Base-by-base conservation (phyloP, 2,113 vertebrate genomes). In the Tetraodon nigroviridis region DNA sequence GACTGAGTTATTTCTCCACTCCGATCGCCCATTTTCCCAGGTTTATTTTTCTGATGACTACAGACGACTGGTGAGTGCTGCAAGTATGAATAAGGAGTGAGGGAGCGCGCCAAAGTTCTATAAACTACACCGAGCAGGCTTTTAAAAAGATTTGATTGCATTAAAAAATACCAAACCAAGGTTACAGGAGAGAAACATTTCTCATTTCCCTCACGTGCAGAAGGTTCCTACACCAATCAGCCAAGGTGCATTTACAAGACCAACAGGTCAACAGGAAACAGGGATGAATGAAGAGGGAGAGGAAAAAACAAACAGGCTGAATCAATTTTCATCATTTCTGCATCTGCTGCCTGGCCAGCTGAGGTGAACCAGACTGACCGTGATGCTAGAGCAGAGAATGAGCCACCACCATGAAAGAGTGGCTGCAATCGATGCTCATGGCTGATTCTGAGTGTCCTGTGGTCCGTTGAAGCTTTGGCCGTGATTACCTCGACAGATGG, bases 401-500 rank as follows among this genome's bases (percentile, higher is more conserved):
- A 55, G 55, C 59, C 58, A 12, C 32, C 42, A 29, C 64, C 46
- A 54, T 46, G 51, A 21, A 40, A 42, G 45, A 44, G 27, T 20
- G 56, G 41, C 15, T 32, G 20, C n/a, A 18, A 51, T 52, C 59
- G 27, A 42, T 42, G 6, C 12, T 15, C 14, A 12, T 22, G 21
- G 45, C 4, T 58, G 40, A 27, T 12, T 56, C 19, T 54, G 18
- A 58, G 60, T 41, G 49, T 65, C 52, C 55, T 27, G 51, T 51
- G 58, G 27, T 60, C 54, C 24, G 58, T 63, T 66, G 65, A 58
- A n/a, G 46, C 37, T 51, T 48, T 22, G 50, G 32, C 8, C 46
- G 51, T 3, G 20, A 85, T 78, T 82, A 97, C 96, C 94, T 91
- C 85, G 86, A 87, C 95, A 98, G 89, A 93, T 70, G 87, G 94